phyloP scores from a whole-genome alignment of 2,797 vertebrate genomes.

The Enteromius radiatus region DNA sequence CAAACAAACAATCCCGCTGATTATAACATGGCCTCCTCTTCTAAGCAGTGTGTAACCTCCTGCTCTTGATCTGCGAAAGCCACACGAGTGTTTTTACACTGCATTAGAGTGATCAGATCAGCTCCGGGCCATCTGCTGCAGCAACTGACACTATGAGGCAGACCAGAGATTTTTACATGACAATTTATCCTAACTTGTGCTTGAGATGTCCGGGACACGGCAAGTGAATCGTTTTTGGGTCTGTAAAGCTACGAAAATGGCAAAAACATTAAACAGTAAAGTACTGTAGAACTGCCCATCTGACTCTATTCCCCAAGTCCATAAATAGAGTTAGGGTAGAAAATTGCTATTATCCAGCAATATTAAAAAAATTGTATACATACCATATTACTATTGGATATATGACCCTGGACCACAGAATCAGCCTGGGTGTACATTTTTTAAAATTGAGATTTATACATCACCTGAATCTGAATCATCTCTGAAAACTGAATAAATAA shows the following conservation, averaged over 20 bases:
- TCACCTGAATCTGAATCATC: no score
- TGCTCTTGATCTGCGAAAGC: constrained; percentile 5
- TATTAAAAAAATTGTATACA: no score
- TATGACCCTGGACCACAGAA: no score
- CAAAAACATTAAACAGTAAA: not conserved
- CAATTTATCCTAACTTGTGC: not conserved
- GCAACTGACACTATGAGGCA: not conserved
- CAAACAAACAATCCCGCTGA: constrained; percentile 16
- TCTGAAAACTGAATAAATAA: no score
- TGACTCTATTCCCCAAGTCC: not conserved
- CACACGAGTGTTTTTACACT: constrained; percentile 2
- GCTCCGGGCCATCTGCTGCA: not conserved
- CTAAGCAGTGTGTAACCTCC: constrained; percentile 26
- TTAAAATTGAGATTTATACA: no score
- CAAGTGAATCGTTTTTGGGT: not conserved
- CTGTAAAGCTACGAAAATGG: not conserved
- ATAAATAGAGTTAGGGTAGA: not conserved
- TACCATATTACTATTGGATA: no score
- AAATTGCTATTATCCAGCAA: no score
- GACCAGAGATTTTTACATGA: not conserved
- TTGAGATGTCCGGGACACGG: not conserved
- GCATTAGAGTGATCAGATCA: constrained; percentile 23
- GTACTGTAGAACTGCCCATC: not conserved
- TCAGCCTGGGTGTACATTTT: no score
- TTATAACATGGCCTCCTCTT: constrained; percentile 13